These are phyloP conservation scores for Nymphalis urticae DNA, from an alignment of 2,888 invertebrate genomes.

Conservation along the genomic window DNA sequence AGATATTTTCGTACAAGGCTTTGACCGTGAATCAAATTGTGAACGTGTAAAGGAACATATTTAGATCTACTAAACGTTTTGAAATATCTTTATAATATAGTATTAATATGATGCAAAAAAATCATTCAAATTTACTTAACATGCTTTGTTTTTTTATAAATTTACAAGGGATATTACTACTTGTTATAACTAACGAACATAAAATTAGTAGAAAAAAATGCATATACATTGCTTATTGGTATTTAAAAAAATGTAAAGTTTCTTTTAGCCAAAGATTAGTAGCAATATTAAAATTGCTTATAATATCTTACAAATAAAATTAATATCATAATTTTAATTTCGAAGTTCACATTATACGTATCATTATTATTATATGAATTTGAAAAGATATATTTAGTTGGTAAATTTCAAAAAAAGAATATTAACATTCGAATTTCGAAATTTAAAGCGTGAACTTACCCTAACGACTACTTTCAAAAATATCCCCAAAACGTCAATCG, in stretches of 20 bases:
- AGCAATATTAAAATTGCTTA: too few species aligned
- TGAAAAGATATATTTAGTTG: too few species aligned
- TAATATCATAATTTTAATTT: not conserved
- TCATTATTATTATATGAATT: not conserved
- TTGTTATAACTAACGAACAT: not conserved
- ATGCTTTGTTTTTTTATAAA: too few species aligned
- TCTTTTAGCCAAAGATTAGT: not conserved
- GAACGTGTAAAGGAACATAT: conserved; percentile 7
- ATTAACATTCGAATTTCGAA: not conserved
- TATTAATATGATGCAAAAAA: too few species aligned
- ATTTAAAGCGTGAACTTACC: conserved; percentile 56
- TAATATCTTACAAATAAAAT: too few species aligned
- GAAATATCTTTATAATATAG: not conserved
- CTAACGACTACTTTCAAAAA: conserved; percentile 77
- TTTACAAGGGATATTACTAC: not conserved
- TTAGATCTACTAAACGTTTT: not conserved
- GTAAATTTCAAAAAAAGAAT: too few species aligned
- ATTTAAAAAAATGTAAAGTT: too few species aligned
- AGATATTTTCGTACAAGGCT: conserved; percentile 34
- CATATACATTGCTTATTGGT: too few species aligned
- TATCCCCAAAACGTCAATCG: conserved; percentile 76
- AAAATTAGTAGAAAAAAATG: not conserved
- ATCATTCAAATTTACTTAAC: too few species aligned
- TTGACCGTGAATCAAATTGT: conserved; percentile 25
- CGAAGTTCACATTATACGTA: conserved; percentile 11